These are phyloP conservation scores for Lampropteryx suffumata DNA, from an alignment of 2,888 invertebrate species.

Conservation along the genomic window DNA sequence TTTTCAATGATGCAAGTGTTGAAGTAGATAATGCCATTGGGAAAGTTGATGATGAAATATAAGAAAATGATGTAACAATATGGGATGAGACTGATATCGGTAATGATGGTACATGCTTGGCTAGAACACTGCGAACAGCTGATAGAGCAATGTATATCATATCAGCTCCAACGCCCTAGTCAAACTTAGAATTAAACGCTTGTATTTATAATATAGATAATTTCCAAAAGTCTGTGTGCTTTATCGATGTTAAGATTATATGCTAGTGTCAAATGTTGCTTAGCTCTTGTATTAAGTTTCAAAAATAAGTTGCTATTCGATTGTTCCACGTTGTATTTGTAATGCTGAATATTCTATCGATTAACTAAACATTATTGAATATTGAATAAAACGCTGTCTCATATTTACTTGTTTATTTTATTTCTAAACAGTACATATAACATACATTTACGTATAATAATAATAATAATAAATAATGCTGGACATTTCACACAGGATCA, in stretches of 20 bases:
- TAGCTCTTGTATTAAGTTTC: slow-evolving; percentile 75
- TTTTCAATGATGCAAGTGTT: neutral
- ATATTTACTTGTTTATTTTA: slow-evolving; percentile 65
- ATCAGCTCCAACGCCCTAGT: slow-evolving; percentile 46
- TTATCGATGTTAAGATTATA: slow-evolving; percentile 62
- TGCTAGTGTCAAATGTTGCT: slow-evolving; percentile 62
- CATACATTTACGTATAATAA: too few species aligned
- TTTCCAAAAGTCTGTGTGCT: slow-evolving; percentile 74
- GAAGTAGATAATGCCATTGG: slow-evolving; percentile 12
- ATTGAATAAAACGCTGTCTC: slow-evolving; percentile 81
- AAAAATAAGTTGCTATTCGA: slow-evolving; percentile 73
- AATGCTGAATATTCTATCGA: slow-evolving; percentile 81
- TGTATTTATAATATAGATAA: slow-evolving; percentile 43
- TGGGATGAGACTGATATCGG: slow-evolving; percentile 53
- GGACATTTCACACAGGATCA: too few species aligned
- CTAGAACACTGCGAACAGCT: slow-evolving; percentile 44
- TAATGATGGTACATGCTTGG: slow-evolving; percentile 48
- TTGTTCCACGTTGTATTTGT: slow-evolving; percentile 82
- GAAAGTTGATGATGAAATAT: slow-evolving; percentile 24
- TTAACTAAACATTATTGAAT: slow-evolving; percentile 75
- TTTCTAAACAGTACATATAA: slow-evolving; percentile 31
- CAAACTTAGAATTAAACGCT: slow-evolving; percentile 32
- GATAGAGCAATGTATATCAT: slow-evolving; percentile 50
- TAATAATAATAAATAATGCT: too few species aligned
- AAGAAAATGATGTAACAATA: slow-evolving; percentile 38